These are phyloP conservation scores for Phataginus tetradactyla DNA, from an alignment of 2,797 vertebrate species.

Conservation along the genomic window DNA sequence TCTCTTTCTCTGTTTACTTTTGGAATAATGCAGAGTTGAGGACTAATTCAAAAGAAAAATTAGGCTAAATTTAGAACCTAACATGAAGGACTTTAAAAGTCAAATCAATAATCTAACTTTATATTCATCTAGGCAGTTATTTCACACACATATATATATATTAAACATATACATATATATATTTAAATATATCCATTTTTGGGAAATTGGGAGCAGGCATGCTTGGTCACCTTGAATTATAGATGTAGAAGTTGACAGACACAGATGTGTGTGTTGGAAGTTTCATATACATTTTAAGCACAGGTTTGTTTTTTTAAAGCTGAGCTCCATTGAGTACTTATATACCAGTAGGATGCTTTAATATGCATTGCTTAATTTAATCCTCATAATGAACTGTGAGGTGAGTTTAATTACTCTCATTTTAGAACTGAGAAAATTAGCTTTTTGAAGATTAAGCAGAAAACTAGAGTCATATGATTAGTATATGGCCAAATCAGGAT, in stretches of 20 bases:
- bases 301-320: background rate
- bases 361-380: background rate
- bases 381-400: background rate
- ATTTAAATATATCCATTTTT: background rate
- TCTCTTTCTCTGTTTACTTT: background rate
- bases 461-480: background rate
- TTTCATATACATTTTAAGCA: background rate
- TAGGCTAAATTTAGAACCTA: background rate
- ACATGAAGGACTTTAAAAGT: background rate
- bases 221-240: background rate
- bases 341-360: background rate
- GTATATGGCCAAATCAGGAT: background rate
- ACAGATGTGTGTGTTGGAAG: no score
- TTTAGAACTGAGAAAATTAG: background rate
- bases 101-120: background rate
- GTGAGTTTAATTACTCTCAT: background rate
- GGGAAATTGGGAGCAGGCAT: background rate
- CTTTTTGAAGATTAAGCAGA: background rate
- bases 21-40: background rate
- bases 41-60: conserved; percentile 49
- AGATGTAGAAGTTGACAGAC: background rate
- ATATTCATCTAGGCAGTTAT: background rate
- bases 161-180: background rate
- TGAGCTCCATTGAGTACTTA: background rate
- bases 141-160: background rate